Evolutionary conservation across 2,113 vertebrate genomes (phyloP), one percentile per base, ranked within the genome.

Genomic region (Shinisaurus crocodilurus): DNA sequence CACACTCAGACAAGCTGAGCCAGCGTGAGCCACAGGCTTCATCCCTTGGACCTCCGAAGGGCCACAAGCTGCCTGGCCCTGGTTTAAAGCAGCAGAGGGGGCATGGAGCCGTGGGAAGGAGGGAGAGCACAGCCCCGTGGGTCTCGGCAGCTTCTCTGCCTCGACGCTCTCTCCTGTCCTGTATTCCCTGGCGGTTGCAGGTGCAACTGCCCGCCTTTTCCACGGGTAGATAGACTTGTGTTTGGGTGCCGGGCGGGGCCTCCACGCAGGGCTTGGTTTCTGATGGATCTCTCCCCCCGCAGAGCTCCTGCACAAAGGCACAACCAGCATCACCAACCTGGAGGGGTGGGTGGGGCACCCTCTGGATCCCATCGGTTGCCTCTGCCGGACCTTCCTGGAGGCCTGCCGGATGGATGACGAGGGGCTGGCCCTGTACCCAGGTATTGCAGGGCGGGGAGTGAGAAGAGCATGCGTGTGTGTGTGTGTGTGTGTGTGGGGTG

Each of bases 261-360:
- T 10, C 3, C 15, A 3, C 40, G 13, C 48, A 6, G 15, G 29
- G 57, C 5, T 77, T 40, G 74, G 27, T 40, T 79, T 15, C 75
- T 90, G 18, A 90, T 34, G 7, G 27, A 6, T 79, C 25, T 29
- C 67, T 67, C 27, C 20, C 1, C n/a, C 88, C 20, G 1, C 92
- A 97, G 97, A 97, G 50, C 92, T 97, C 67, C 89, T 97, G 82
- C 95, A 96, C 54, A 97, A 97, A 89, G 96, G 96, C 2, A 96
- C 92, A 20, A 95, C 96, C 1, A 89, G 88, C 20, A 94, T 96
- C 69, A 96, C 96, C 82, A 97, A 96, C 82, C 88, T 89, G 29
- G 97, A 97, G 89, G 97, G 97, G 23, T 97, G 97, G 97, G 96
- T 97, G 67, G 97, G 97, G 20, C 97, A 97, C 80, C 97, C 97